Conservation (phyloP, 2,888 invertebrate species). For the Brenthis hecate region DNA sequence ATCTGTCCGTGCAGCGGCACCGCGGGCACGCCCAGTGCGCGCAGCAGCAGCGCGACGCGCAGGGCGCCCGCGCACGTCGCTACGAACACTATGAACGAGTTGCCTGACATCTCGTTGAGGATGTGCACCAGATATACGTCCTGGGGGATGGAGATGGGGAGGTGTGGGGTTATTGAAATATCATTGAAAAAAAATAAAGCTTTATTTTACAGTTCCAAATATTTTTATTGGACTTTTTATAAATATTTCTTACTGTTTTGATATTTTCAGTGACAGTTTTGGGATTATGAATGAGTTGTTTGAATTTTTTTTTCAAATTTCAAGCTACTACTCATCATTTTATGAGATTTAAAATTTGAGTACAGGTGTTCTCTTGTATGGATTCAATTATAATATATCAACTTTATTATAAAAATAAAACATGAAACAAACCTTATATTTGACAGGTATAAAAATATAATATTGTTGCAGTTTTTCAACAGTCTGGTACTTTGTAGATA, state of each 20-base stretch:
- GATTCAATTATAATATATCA: background rate
- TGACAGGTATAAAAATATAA: constrained; percentile 97
- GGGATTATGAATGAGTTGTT: too few species aligned
- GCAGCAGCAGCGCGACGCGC: constrained; percentile 92
- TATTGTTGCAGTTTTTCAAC: constrained; percentile 97
- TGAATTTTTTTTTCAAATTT: too few species aligned
- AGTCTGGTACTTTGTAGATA: constrained; percentile 98
- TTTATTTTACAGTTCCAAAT: too few species aligned
- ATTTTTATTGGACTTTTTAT: too few species aligned
- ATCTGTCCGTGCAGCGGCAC: constrained; percentile 99
- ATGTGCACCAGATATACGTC: constrained; percentile 98
- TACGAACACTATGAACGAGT: constrained; percentile 98
- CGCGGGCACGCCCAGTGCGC: constrained; percentile 95
- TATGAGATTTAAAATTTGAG: too few species aligned
- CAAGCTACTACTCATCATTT: too few species aligned
- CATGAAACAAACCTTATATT: constrained; percentile 89
- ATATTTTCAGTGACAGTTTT: too few species aligned
- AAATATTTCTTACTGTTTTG: background rate
- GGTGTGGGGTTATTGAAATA: too few species aligned
- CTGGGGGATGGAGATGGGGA: constrained; percentile 63
- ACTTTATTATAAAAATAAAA: too few species aligned
- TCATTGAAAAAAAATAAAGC: too few species aligned
- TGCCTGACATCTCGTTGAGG: constrained; percentile 96
- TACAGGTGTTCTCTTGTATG: too few species aligned
- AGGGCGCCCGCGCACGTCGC: constrained; percentile 96